Evolutionary conservation across 2,888 invertebrate species (phyloP), one percentile per base, ranked within the genome.

Genomic region (Dryobotodes eremita): DNA sequence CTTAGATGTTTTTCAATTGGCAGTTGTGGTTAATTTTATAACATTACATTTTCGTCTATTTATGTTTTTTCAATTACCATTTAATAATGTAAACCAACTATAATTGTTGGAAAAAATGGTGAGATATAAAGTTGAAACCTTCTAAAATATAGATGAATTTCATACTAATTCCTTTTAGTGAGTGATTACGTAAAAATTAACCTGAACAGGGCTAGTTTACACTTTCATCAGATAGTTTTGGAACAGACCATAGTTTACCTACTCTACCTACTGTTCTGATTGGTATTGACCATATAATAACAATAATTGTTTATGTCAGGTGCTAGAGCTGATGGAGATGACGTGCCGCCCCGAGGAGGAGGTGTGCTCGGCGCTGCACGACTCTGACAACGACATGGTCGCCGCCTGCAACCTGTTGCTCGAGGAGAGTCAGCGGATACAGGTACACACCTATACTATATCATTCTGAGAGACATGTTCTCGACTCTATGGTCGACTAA

Each of bases 301-400:
- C 0, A 20, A 26, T 23, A n/a, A 10, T 74, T 48, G 13, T 57
- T 10, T 72, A 8, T 77, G 62, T 36, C 97, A 98, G 96, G 98
- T 99, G 86, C 97, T 98, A 91, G 98, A 98, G 96, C 97, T 99
- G 86, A 98, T 99, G 97, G 99, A 99, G 94, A 98, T 99, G 97
- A 99, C 99, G 77, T 98, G 98, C 90, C 98, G 98, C 92, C 98
- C 98, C 75, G 98, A 99, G 94, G 99, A 99, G 94, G 99, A 99
- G 95, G 99, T 98, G 76, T 98, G 98, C 92, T 98, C 99, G 94
- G 99, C 99, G 82, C 97, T 99, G 79, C 98, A 99, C 94, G 99
- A 99, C 97, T 98, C 98, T 92, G 99, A 99, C 96, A 98, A 98
- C 94, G 99, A 99, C 96, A 97, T 98, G 93, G 98, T 98, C 90